Evolutionary conservation across 1,140 invertebrate genomes (phyloP), one percentile per base, ranked within the genome.

Genomic region (Heliconius himera): DNA sequence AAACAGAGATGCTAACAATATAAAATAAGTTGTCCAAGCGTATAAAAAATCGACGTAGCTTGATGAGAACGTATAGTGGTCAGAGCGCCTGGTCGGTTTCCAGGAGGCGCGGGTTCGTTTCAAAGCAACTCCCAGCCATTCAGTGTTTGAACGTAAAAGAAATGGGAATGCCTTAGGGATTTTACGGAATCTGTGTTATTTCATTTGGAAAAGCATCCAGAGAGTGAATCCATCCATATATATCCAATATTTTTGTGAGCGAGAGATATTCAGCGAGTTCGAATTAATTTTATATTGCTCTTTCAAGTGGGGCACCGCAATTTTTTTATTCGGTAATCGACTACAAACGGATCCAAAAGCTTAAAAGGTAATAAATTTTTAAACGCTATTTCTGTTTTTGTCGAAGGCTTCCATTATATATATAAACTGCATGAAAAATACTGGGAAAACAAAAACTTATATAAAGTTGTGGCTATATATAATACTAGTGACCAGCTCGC

Each of bases 201-300:
- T 73, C 72, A 73, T 73, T 73, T 73, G 72, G 72, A 73, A 73
- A 22, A 36, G 72, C 38, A 73, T 46, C 72, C 29, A 51, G 72
- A 73, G 72, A 73, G 38, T 73, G 72, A 74, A 74, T 74, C n/a
- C n/a, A 74, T 56, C 73, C 16, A 74, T 74, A 33, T 56, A 33
- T 56, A 74, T 74, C 46, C 73, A 33, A 56, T 74, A 71, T 71
- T 71, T 71, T 71, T 38, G 70, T 71, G 38, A 71, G 70, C 36
- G 70, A 33, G 16, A 71, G 36, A 38, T 71, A 71, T 71, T 71
- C 29, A 38, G 70, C 70, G 70, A 8, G 70, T 38, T 71, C 38
- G 70, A 71, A 71, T 38, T 8, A 71, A 71, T 71, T 71, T 38
- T 36, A 71, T 71, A 71, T 71, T 71, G 33, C 70, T 33, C 70